A percentile compares a stretch with the other conserved stretches of the same genome.
phyloP scores from a whole-genome alignment of 2,888 invertebrate species.

The Pogonocherus hispidulus region DNA sequence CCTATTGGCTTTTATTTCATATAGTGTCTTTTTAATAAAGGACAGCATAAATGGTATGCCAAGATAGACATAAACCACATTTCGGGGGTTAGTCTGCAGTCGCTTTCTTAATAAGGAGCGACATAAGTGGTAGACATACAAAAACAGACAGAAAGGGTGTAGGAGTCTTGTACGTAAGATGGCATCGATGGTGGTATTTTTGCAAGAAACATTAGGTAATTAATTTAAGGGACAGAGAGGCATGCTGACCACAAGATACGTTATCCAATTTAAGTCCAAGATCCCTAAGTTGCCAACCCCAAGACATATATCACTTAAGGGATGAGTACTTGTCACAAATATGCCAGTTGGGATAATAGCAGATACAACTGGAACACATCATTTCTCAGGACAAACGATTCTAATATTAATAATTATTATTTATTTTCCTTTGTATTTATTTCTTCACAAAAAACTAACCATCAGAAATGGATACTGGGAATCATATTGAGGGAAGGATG shows the following conservation, averaged over 20 bases:
- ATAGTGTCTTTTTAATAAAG: no score
- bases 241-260: slow-evolving; percentile 7
- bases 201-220: background rate
- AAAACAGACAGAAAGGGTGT: no score
- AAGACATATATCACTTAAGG: slow-evolving; percentile 10
- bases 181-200: background rate
- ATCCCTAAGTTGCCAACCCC: slow-evolving; percentile 4
- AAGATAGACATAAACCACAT: no score
- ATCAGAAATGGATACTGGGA: no score
- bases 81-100: no score
- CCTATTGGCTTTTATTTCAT: no score
- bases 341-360: background rate
- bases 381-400: background rate
- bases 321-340: slow-evolving; percentile 15
- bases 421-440: no score
- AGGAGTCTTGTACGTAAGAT: background rate
- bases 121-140: no score
- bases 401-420: background rate
- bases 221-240: slow-evolving; percentile 12
- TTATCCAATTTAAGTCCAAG: slow-evolving; percentile 17
- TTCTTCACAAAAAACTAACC: no score
- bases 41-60: no score
- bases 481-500: no score
- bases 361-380: background rate
- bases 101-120: no score